These are phyloP conservation scores for Homalodisca vitripennis DNA, from an alignment of 1,140 invertebrate species.

Conservation along the genomic window DNA sequence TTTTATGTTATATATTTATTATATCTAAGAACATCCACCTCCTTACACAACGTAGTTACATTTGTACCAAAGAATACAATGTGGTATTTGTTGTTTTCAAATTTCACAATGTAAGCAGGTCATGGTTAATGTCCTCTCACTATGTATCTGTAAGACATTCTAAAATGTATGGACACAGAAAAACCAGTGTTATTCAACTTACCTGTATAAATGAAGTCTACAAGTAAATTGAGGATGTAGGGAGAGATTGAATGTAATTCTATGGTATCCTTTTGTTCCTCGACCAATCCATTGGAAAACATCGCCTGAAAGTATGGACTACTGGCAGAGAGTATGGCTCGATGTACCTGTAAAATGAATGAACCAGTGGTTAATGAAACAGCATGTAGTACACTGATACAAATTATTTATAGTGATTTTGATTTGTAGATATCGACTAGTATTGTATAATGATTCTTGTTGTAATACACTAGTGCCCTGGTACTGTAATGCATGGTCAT, in stretches of 20 bases:
- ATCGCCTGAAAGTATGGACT: conserved; percentile 96
- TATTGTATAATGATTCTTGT: neutral
- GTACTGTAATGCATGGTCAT: neutral
- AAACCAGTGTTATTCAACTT: too few species aligned
- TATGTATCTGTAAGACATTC: too few species aligned
- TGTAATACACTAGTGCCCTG: neutral
- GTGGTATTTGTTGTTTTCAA: too few species aligned
- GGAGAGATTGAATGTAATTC: conserved; percentile 74
- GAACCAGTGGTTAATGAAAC: conserved; percentile 20
- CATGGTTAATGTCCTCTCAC: too few species aligned
- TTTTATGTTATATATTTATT: too few species aligned
- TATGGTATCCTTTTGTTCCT: conserved; percentile 75
- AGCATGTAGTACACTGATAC: too few species aligned
- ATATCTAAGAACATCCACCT: too few species aligned
- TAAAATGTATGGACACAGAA: too few species aligned
- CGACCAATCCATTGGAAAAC: conserved; percentile 82
- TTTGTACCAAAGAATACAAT: too few species aligned
- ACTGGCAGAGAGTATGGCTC: conserved; percentile 84
- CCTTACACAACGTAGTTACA: too few species aligned
- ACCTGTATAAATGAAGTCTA: conserved; percentile 92
- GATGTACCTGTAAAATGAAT: conserved; percentile 70
- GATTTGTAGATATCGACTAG: neutral
- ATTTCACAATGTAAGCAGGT: too few species aligned
- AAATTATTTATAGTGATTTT: neutral
- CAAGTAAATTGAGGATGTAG: conserved; percentile 68